Evolutionary conservation across 2,797 vertebrate species (phyloP).

Genomic region (Chelon auratus): DNA sequence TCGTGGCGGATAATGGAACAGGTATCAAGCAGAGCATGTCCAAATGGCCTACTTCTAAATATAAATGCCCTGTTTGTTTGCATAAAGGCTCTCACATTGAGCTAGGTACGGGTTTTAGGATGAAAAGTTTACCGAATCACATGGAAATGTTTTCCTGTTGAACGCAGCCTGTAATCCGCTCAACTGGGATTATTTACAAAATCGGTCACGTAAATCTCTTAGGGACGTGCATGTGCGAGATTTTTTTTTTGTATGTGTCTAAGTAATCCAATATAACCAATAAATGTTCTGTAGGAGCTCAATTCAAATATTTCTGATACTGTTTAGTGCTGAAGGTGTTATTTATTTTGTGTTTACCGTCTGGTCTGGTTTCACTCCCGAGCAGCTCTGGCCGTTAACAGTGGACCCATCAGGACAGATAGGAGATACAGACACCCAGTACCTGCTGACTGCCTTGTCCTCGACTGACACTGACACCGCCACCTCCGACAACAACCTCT

Average conservation of each 20-base stretch:
- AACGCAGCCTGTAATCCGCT: conserved; percentile 69
- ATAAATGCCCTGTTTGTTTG: conserved; percentile 47
- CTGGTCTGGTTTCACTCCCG: conserved; percentile 88
- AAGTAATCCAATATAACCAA: conserved; percentile 41
- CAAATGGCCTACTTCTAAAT: conserved; percentile 37
- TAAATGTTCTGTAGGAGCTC: conserved; percentile 11
- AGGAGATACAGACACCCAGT: conserved; percentile 90
- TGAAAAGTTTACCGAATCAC: conserved; percentile 51
- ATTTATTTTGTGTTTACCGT: conserved; percentile 85
- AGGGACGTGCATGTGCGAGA: conserved; percentile 21
- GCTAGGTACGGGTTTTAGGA: conserved; percentile 29
- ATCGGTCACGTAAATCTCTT: conserved; percentile 41
- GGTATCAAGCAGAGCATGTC: conserved; percentile 15
- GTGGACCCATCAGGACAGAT: conserved; percentile 92
- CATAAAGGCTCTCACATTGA: conserved; percentile 13
- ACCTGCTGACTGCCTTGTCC: conserved; percentile 88
- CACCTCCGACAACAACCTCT: conserved; percentile 95
- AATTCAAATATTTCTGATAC: background rate
- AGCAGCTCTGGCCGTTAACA: conserved; percentile 86
- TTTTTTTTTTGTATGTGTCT: conserved; percentile 20
- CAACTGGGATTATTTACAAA: conserved; percentile 65
- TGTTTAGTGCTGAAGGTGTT: background rate
- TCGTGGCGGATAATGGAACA: background rate
- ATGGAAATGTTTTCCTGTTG: conserved; percentile 63
- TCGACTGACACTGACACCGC: conserved; percentile 91